Evolutionary conservation across 2,113 vertebrate genomes (phyloP).

Genomic region (Nipponia nippon): DNA sequence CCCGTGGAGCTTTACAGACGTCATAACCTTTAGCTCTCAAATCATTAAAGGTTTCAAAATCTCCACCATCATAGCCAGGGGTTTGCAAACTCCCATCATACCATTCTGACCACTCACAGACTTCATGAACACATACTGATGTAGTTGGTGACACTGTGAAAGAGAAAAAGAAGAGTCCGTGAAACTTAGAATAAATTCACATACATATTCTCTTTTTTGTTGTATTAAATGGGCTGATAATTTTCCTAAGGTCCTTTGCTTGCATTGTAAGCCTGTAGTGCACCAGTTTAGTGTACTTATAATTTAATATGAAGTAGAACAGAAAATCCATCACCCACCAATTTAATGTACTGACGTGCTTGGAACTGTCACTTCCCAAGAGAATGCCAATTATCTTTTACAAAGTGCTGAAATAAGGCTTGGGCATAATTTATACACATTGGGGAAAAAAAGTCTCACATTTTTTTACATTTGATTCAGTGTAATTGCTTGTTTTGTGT

Average conservation of each 20-base stretch:
- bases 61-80: conserved; percentile 57
- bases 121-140: conserved; percentile 60
- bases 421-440: neutral
- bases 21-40: conserved; percentile 67
- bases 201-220: neutral
- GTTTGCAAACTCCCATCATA: conserved; percentile 65
- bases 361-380: neutral
- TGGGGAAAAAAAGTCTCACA: fast-evolving
- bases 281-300: neutral
- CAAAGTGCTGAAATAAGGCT: neutral
- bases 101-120: conserved; percentile 73
- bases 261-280: neutral
- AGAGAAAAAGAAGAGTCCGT: neutral
- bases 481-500: neutral
- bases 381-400: neutral
- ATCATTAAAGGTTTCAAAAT: conserved; percentile 76
- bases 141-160: conserved; percentile 6
- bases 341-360: neutral
- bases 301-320: neutral
- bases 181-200: neutral
- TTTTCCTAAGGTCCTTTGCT: neutral
- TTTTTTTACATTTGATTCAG: neutral
- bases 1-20: conserved; percentile 60
- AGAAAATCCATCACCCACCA: neutral
- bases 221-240: neutral